Conservation (phyloP, 2,113 vertebrate genomes). For the Cephalopholis sonnerati region DNA sequence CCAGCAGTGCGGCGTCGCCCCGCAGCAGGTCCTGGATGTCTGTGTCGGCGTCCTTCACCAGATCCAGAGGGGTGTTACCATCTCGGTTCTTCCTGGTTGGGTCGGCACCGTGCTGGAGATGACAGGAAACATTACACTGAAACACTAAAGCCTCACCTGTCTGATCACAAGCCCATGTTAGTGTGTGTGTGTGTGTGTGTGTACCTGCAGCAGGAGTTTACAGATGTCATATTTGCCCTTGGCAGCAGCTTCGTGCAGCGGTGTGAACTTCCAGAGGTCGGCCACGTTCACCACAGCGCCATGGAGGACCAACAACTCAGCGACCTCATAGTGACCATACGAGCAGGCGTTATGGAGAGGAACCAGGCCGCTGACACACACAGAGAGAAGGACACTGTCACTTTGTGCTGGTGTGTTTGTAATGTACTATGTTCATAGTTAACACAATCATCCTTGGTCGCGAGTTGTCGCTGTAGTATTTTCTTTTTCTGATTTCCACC, state of each 20-base stretch:
- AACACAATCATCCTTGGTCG: too few species aligned
- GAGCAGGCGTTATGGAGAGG: conserved; percentile 95
- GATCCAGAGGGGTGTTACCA: conserved; percentile 91
- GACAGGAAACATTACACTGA: not conserved
- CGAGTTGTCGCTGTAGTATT: too few species aligned
- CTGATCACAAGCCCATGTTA: too few species aligned
- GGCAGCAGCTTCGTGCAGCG: conserved; percentile 93
- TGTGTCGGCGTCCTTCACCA: conserved; percentile 94
- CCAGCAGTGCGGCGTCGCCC: conserved; percentile 91
- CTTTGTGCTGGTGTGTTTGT: too few species aligned
- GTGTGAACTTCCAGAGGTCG: conserved; percentile 95
- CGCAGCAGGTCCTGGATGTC: conserved; percentile 94
- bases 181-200: not conserved
- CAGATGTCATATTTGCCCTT: conserved; percentile 97
- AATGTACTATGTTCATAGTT: too few species aligned
- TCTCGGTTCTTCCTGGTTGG: conserved; percentile 94
- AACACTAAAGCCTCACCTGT: not conserved
- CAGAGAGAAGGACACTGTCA: too few species aligned
- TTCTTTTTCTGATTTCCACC: too few species aligned
- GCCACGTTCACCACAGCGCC: conserved; percentile 94
- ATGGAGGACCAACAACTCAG: conserved; percentile 91
- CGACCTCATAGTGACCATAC: conserved; percentile 94
- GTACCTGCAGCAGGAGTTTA: conserved; percentile 93
- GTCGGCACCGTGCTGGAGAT: conserved; percentile 90
- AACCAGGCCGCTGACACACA: conserved; percentile 87